Conservation (phyloP, 2,888 invertebrate species). For the Bimastos eiseni region DNA sequence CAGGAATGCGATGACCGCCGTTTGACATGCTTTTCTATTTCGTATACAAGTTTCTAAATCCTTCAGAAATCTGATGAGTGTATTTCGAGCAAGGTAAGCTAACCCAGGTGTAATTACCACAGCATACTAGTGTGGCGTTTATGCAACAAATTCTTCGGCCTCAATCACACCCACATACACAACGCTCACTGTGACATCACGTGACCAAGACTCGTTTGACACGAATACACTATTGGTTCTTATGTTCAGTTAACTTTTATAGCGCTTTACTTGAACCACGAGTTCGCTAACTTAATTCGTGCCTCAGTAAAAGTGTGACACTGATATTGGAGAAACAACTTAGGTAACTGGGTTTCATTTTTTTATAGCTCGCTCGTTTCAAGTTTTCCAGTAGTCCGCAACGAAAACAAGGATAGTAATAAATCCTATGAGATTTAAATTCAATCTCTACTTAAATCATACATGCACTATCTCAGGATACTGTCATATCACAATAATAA, state of each 20-base stretch:
- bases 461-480: too few species aligned
- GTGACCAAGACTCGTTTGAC: not conserved
- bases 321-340: too few species aligned
- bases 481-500: too few species aligned
- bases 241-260: not conserved
- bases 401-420: too few species aligned
- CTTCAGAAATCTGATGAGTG: not conserved
- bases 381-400: too few species aligned
- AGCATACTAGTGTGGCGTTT: not conserved
- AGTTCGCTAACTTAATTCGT: too few species aligned
- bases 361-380: too few species aligned
- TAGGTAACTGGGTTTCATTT: too few species aligned
- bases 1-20: constrained; percentile 35
- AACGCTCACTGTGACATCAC: not conserved
- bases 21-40: constrained; percentile 14
- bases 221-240: not conserved
- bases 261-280: too few species aligned
- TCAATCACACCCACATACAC: not conserved
- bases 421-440: too few species aligned
- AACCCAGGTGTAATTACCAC: not conserved
- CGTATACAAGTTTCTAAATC: not conserved
- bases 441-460: too few species aligned
- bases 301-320: too few species aligned
- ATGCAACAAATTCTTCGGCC: not conserved
- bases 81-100: not conserved